Evolutionary conservation across 1,140 invertebrate genomes (phyloP).

Genomic region (Cryptotermes secundus): DNA sequence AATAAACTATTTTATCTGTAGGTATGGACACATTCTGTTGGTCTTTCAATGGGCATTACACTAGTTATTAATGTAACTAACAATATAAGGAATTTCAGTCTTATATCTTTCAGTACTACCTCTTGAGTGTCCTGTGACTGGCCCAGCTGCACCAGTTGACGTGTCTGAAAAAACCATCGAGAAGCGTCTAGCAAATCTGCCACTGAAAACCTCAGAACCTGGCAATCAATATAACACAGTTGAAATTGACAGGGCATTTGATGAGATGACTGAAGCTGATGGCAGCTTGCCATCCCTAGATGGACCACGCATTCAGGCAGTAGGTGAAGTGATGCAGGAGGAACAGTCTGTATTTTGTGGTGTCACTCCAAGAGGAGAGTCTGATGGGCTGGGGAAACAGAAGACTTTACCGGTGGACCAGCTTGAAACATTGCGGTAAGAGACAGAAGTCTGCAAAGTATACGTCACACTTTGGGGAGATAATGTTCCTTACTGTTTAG

Average conservation of each 20-base stretch:
- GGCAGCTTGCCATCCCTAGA: neutral
- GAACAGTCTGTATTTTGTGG: too few relatives aligned
- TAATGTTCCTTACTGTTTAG: too few relatives aligned
- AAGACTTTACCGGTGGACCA: neutral
- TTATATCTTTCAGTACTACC: slow-evolving; percentile 46
- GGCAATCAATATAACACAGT: neutral
- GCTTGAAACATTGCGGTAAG: neutral
- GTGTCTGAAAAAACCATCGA: slow-evolving; percentile 47
- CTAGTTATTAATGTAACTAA: too few relatives aligned
- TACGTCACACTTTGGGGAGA: too few relatives aligned
- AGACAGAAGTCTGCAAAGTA: neutral
- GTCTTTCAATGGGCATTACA: too few relatives aligned
- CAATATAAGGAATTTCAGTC: too few relatives aligned
- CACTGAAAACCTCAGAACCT: neutral
- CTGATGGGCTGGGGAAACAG: neutral
- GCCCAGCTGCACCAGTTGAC: slow-evolving; percentile 57
- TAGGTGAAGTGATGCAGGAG: neutral
- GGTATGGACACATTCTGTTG: too few relatives aligned
- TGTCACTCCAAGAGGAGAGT: neutral
- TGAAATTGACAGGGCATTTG: neutral
- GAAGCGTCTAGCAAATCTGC: neutral
- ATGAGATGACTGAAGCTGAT: neutral
- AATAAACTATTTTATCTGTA: too few relatives aligned
- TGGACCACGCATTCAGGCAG: neutral
- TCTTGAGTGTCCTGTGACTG: slow-evolving; percentile 53